These are phyloP conservation scores for Nannospalax galili DNA, from an alignment of 2,113 vertebrate genomes.

Conservation along the genomic window DNA sequence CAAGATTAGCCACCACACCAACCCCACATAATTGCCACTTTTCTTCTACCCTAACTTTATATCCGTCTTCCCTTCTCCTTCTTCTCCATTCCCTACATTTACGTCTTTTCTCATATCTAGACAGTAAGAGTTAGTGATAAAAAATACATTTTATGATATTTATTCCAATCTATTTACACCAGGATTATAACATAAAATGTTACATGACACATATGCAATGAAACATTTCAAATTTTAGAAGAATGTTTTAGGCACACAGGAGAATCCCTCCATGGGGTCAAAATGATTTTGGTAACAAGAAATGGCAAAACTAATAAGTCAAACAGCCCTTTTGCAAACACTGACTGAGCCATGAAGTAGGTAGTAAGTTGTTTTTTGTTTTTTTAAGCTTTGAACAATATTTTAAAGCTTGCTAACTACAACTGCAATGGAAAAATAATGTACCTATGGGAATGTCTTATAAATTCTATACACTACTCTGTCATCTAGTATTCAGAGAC, in stretches of 20 bases:
- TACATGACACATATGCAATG: neutral
- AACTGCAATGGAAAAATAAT: conserved; percentile 24
- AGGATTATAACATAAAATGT: neutral
- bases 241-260: neutral
- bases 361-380: too few species aligned
- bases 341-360: neutral
- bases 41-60: too few species aligned
- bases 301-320: neutral
- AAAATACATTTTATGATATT: neutral
- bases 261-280: conserved; percentile 9
- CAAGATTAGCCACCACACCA: too few species aligned
- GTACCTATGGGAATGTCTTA: neutral
- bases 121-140: neutral
- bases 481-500: conserved; percentile 42
- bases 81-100: neutral
- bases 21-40: neutral
- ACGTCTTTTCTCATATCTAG: neutral
- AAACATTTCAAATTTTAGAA: conserved; percentile 50
- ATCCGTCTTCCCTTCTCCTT: neutral
- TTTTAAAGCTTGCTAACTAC: too few species aligned
- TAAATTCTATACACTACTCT: conserved; percentile 5
- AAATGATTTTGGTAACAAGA: conserved; percentile 11
- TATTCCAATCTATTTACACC: conserved; percentile 5
- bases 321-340: conserved; percentile 16
- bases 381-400: too few species aligned